Evolutionary conservation across 2,888 invertebrate genomes (phyloP).

Genomic region (Odontomyia ornata): DNA sequence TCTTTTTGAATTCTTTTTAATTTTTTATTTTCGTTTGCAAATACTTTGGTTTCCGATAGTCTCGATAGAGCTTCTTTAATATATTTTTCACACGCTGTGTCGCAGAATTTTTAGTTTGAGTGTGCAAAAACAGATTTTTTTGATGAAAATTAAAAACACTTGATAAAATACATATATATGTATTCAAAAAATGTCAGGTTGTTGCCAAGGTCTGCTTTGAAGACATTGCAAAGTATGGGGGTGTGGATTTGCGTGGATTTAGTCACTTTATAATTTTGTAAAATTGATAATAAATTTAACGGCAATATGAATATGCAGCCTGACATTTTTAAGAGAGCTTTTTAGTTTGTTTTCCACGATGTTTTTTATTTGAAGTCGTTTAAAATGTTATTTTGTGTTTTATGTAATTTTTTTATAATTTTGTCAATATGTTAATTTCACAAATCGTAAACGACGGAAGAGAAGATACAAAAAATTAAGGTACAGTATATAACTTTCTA

Average conservation of each 20-base stretch:
- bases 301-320: conserved; percentile 4
- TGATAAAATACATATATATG: conserved; percentile 50
- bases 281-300: neutral
- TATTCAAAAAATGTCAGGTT: conserved; percentile 49
- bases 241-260: too few relatives aligned
- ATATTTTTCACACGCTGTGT: neutral
- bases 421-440: conserved; percentile 1
- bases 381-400: conserved; percentile 25
- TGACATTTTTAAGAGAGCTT: conserved; percentile 40
- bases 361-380: conserved; percentile 18
- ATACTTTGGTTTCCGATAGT: neutral
- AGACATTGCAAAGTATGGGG: too few relatives aligned
- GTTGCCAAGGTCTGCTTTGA: conserved; percentile 14
- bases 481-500: conserved; percentile 2
- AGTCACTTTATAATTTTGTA: neutral
- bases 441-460: neutral
- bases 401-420: conserved; percentile 5
- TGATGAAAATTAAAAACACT: conserved; percentile 21
- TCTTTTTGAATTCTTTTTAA: neutral
- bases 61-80: neutral
- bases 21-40: conserved; percentile 9
- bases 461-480: neutral
- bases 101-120: conserved; percentile 34
- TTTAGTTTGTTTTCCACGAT: conserved; percentile 21
- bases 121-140: conserved; percentile 39